These are phyloP conservation scores for Chrosomus eos DNA, from an alignment of 2,797 vertebrate genomes.

Conservation along the genomic window DNA sequence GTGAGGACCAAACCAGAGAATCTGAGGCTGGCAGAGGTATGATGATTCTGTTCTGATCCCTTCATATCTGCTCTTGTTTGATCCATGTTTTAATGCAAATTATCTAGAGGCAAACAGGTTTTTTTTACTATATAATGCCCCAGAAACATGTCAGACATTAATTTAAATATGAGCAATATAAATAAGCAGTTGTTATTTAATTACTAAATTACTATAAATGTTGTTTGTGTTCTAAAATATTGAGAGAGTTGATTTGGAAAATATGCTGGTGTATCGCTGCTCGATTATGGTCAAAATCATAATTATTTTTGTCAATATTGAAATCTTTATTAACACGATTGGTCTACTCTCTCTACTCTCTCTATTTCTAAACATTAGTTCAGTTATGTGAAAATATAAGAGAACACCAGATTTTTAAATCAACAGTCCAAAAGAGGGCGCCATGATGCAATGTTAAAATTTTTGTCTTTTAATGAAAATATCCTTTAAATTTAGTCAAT, in stretches of 20 bases:
- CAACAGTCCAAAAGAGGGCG: not conserved
- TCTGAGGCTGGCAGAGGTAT: slow-evolving; percentile 91
- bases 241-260: not conserved
- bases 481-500: not conserved
- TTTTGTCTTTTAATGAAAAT: not conserved
- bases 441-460: not conserved
- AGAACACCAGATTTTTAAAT: not conserved
- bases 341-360: no score
- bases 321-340: not conserved
- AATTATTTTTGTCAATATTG: not conserved
- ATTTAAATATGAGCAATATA: no score
- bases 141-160: no score
- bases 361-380: not conserved
- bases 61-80: not conserved
- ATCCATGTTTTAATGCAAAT: not conserved
- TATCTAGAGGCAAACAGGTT: not conserved
- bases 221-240: not conserved
- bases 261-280: not conserved
- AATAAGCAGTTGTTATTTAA: no score
- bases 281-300: not conserved
- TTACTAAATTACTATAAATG: not conserved
- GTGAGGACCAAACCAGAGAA: slow-evolving; percentile 91
- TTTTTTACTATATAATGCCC: no score
- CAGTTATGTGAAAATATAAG: not conserved
- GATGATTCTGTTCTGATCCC: slow-evolving; percentile 11